Evolutionary conservation across 1,140 invertebrate species (phyloP), one percentile per base, ranked within the genome.

Genomic region (Glossosoma conforme): DNA sequence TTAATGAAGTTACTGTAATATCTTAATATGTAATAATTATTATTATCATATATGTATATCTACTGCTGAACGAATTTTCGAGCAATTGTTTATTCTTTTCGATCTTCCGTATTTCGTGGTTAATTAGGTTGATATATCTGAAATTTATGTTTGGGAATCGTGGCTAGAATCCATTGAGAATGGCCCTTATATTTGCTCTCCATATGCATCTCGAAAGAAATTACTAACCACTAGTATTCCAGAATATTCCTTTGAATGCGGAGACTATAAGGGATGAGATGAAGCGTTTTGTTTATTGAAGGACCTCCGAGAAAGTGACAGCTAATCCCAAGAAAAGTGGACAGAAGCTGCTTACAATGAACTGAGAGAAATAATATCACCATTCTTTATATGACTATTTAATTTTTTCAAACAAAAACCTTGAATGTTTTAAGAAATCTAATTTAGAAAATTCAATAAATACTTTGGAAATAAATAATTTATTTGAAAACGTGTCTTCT

Each of bases 171-270:
- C 42, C 44, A 53, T 53, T 53, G 35, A 46, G 25, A 18, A 42
- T 30, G 24, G 37, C 44, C 51, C 51, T 42, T 53, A 53, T 53
- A 44, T 53, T 40, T 53, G 43, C 44, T 45, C 44, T 44, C 35
- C 37, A 53, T 53, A 53, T n/a, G n/a, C 37, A 24, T 15, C 36
- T 36, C 47, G 51, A 53, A 53, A 53, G 44, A 53, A 53, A 53
- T 53, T 53, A 46, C 44, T 14, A 40, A 47, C 51, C 33, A 38
- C 43, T 46, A 53, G 41, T 44, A 46, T 53, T 42, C 24, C 24
- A 46, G 36, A 40, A 46, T 17, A 35, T 35, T 6, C 17, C 32
- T 14, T 35, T 35, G 17, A 35, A 35, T 35, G n/a, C 32, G 32
- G n/a, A n/a, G n/a, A n/a, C n/a, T 33, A 13, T 15, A 33, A 33